Conservation (phyloP, 2,113 vertebrate genomes). For the Silurus asotus region DNA sequence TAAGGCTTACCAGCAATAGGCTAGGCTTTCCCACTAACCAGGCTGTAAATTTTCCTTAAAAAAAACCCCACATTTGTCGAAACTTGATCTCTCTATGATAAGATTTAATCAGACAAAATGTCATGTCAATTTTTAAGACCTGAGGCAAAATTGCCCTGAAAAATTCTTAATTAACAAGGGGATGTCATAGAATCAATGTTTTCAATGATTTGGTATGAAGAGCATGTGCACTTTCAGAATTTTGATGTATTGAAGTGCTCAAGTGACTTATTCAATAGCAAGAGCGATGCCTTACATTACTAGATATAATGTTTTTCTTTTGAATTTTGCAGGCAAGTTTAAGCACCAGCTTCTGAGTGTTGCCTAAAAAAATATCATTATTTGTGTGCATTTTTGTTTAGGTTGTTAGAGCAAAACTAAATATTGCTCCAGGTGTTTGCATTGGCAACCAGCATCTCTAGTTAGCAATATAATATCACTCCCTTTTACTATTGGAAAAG, state of each 20-base stretch:
- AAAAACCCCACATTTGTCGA: too few species aligned
- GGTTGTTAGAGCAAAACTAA: neutral
- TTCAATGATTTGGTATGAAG: neutral
- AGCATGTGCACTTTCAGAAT: neutral
- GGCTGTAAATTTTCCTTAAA: too few species aligned
- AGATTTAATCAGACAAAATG: slow-evolving; percentile 47
- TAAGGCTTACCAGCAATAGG: too few species aligned
- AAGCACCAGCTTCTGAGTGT: neutral
- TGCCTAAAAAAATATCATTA: neutral
- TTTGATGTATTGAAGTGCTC: neutral
- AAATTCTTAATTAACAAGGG: too few species aligned
- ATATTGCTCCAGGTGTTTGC: neutral
- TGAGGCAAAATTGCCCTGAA: slow-evolving; percentile 9
- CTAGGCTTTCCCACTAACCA: too few species aligned
- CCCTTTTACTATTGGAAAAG: neutral
- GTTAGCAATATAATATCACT: neutral
- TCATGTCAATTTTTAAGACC: slow-evolving; percentile 35
- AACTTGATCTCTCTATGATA: neutral
- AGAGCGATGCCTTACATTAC: neutral
- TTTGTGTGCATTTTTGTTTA: neutral
- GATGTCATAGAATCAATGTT: neutral
- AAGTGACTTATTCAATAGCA: neutral
- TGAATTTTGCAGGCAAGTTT: neutral
- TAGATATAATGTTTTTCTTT: too few species aligned
- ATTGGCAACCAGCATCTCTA: neutral